These are phyloP conservation scores for Gila robusta DNA, from an alignment of 2,797 vertebrate species.

Conservation along the genomic window DNA sequence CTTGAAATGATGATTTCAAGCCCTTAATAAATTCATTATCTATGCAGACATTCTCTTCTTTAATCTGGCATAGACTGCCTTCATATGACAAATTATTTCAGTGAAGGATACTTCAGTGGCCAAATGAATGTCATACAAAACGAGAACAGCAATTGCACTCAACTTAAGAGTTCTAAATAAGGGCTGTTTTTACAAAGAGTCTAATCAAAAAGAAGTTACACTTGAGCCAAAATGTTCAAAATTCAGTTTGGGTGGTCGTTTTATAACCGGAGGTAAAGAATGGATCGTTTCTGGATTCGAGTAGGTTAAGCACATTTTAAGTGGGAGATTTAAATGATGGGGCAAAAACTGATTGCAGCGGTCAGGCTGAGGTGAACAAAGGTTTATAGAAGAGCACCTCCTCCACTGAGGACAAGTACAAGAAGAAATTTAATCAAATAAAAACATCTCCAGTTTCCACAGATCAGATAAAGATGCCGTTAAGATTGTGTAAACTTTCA, in stretches of 20 bases:
- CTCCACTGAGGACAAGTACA: not conserved
- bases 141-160: conserved; percentile 9
- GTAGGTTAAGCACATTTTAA: conserved; percentile 24
- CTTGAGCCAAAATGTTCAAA: not conserved
- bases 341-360: conserved; percentile 25
- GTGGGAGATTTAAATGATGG: conserved; percentile 4
- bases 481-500: not conserved
- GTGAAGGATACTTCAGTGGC: not conserved
- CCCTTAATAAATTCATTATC: not conserved
- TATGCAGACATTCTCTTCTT: not conserved
- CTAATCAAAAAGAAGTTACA: not conserved
- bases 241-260: conserved; percentile 5
- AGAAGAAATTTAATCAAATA: conserved; percentile 8
- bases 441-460: conserved; percentile 18
- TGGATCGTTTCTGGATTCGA: not conserved
- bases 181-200: conserved; percentile 6
- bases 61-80: not conserved
- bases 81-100: not conserved
- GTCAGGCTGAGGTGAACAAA: conserved; percentile 5
- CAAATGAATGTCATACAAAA: not conserved
- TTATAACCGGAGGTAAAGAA: conserved; percentile 18
- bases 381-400: conserved; percentile 12
- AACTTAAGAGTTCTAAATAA: conserved; percentile 3
- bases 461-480: not conserved
- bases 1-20: not conserved